Percentiles rank a stretch among this genome's conserved stretches.
phyloP scores from a whole-genome alignment of 2,888 invertebrate species.

The Phasia obesa region DNA sequence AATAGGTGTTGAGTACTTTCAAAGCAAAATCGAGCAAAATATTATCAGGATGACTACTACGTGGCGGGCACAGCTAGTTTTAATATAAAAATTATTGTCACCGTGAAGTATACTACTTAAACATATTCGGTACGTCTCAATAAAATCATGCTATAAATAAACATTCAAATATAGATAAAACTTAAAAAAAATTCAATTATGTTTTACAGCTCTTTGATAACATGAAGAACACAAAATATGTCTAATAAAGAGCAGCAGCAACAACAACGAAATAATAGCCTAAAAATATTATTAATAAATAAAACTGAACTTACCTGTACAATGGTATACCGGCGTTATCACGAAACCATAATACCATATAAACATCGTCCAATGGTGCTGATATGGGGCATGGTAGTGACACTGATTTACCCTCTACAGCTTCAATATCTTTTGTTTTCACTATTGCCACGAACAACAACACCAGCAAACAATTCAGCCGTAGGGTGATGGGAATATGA shows the following conservation, averaged over 20 bases:
- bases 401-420: conserved; percentile 93
- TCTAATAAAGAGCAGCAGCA: conserved; percentile 7
- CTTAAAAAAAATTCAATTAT: no score
- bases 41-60: no score
- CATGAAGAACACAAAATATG: conserved; percentile 1
- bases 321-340: conserved; percentile 93
- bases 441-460: conserved; percentile 81
- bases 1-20: no score
- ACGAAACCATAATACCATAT: conserved; percentile 96
- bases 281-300: conserved; percentile 31
- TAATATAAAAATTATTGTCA: no score
- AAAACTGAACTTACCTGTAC: conserved; percentile 84
- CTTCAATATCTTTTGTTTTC: conserved; percentile 91
- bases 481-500: not conserved
- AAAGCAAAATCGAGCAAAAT: no score
- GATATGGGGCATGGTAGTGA: conserved; percentile 94
- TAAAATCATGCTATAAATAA: no score
- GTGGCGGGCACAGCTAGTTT: no score
- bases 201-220: not conserved
- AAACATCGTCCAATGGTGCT: conserved; percentile 92
- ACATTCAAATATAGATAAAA: no score
- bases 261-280: conserved; percentile 1
- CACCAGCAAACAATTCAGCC: not conserved
- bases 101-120: no score
- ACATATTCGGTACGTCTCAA: no score